Evolutionary conservation across 2,888 invertebrate species (phyloP).

Genomic region (Chaetogeoica ovagalla): DNA sequence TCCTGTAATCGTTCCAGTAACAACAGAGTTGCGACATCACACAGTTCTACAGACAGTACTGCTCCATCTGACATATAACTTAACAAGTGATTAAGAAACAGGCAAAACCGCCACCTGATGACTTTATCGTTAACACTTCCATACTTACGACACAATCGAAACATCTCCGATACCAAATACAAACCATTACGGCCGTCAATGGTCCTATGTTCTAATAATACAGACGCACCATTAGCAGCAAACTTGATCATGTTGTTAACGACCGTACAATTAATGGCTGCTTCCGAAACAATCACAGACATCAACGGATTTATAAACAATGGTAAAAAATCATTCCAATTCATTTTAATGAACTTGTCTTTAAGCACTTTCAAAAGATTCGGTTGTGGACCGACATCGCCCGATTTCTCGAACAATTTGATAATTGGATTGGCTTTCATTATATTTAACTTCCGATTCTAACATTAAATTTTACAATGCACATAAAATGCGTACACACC

Average conservation of each 20-base stretch:
- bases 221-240: constrained; percentile 11
- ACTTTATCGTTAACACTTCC: neutral
- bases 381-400: neutral
- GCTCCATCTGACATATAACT: constrained; percentile 6
- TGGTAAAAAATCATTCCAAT: neutral
- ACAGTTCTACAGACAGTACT: constrained; percentile 31
- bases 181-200: constrained; percentile 6
- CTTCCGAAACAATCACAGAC: neutral
- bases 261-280: neutral
- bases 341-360: neutral
- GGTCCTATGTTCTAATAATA: neutral
- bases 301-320: neutral
- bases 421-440: neutral
- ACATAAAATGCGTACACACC: too few species aligned
- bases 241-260: constrained; percentile 38
- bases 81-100: constrained; percentile 27
- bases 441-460: neutral
- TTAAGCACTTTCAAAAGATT: constrained; percentile 22
- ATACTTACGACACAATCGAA: neutral
- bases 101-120: constrained; percentile 37
- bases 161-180: constrained; percentile 20
- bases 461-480: too few species aligned
- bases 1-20: constrained; percentile 23
- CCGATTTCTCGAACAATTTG: constrained; percentile 34
- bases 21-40: constrained; percentile 5